These are phyloP conservation scores for Microplitis demolitor DNA, from an alignment of 1,140 invertebrate genomes.

Conservation along the genomic window DNA sequence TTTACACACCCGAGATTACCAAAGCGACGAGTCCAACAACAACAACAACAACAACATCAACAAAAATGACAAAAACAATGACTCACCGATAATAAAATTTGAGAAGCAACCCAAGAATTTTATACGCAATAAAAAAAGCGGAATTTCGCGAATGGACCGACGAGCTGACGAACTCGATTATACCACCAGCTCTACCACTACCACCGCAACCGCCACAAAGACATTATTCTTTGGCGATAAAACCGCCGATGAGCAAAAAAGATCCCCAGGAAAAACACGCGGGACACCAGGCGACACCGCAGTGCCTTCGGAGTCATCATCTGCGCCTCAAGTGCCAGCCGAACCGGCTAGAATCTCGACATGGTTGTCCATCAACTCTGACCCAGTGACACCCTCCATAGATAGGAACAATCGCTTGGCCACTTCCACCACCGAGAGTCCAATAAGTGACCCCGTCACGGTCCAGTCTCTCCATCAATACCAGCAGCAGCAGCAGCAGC, in stretches of 20 bases:
- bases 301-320: background rate
- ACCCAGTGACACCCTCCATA: slow-evolving; percentile 13
- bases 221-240: too few relatives aligned
- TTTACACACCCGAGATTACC: background rate
- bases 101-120: background rate
- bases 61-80: too few relatives aligned
- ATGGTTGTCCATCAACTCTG: slow-evolving; percentile 24
- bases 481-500: background rate
- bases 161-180: too few relatives aligned
- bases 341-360: slow-evolving; percentile 15
- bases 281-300: too few relatives aligned
- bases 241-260: background rate
- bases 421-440: slow-evolving; percentile 7
- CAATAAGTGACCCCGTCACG: slow-evolving; percentile 18
- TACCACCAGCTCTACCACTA: too few relatives aligned
- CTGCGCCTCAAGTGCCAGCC: background rate
- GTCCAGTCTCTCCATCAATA: background rate
- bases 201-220: background rate
- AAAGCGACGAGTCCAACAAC: background rate
- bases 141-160: background rate
- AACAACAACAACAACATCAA: background rate
- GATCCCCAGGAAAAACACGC: background rate
- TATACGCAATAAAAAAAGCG: slow-evolving; percentile 3
- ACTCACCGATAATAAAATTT: background rate
- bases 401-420: background rate